These are phyloP conservation scores for Spea bombifrons DNA, from an alignment of 2,113 vertebrate genomes.

Conservation along the genomic window DNA sequence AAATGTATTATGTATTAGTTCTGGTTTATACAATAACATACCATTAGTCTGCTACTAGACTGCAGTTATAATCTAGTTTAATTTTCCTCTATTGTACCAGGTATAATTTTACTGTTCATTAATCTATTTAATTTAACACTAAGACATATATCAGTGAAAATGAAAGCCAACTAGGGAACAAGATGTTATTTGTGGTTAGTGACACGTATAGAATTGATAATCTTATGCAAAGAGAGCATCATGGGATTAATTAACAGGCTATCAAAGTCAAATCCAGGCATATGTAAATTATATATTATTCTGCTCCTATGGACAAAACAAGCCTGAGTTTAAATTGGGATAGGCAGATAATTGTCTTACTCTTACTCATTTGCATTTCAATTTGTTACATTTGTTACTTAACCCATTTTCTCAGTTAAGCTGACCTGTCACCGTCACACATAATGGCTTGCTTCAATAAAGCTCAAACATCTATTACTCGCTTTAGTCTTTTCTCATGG, in stretches of 20 bases:
- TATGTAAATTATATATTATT: not conserved
- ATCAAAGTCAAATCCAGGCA: not conserved
- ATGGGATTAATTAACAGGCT: not conserved
- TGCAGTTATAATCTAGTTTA: not conserved
- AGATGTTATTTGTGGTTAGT: not conserved
- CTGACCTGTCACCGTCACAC: too few species aligned
- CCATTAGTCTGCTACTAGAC: not conserved
- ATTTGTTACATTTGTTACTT: too few species aligned
- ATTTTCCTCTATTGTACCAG: not conserved
- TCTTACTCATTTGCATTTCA: too few species aligned
- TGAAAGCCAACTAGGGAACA: not conserved
- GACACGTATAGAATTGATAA: not conserved
- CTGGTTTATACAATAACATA: not conserved
- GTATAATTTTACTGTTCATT: conserved; percentile 7
- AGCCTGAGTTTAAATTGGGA: too few species aligned
- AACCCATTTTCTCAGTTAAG: too few species aligned
- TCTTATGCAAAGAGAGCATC: not conserved
- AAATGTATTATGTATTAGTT: not conserved
- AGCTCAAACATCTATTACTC: too few species aligned
- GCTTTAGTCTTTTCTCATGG: too few species aligned
- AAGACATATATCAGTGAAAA: conserved; percentile 1
- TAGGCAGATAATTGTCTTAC: too few species aligned
- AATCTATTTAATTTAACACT: not conserved
- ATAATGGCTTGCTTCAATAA: too few species aligned
- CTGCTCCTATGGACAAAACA: too few species aligned